Conservation (phyloP, 2,797 vertebrate species). For the Gila robusta region DNA sequence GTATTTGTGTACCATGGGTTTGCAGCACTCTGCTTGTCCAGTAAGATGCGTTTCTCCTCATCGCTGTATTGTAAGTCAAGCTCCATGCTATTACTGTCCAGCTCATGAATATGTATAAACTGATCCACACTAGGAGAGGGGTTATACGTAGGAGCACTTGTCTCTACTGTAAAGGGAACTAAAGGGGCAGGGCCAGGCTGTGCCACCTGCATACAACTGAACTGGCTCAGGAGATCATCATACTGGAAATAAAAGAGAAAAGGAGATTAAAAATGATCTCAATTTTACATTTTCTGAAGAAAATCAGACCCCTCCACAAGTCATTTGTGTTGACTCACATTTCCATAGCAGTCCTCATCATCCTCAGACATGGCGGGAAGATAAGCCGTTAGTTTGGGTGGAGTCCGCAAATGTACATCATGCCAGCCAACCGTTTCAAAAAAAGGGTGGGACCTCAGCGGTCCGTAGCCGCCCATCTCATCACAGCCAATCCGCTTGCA, state of each 20-base stretch:
- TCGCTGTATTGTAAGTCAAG: conserved; percentile 96
- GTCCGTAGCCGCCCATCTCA: conserved; percentile 92
- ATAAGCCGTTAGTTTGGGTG: conserved; percentile 96
- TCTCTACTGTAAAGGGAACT: conserved; percentile 79
- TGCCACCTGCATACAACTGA: conserved; percentile 97
- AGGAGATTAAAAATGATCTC: background rate
- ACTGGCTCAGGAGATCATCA: conserved; percentile 98
- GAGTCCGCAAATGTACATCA: conserved; percentile 91
- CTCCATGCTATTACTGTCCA: conserved; percentile 98
- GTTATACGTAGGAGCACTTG: conserved; percentile 79
- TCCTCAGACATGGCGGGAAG: conserved; percentile 99
- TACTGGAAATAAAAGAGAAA: conserved; percentile 79
- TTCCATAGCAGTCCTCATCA: conserved; percentile 99
- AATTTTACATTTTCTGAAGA: background rate
- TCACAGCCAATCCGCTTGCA: conserved; percentile 96
- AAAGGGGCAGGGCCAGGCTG: conserved; percentile 90
- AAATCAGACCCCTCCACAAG: background rate
- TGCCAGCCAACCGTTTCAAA: conserved; percentile 94
- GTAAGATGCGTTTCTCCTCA: conserved; percentile 92
- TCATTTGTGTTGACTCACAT: conserved; percentile 79
- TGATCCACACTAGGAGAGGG: conserved; percentile 97
- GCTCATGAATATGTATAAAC: conserved; percentile 97
- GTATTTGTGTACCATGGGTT: conserved; percentile 88
- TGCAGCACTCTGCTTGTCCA: conserved; percentile 94
- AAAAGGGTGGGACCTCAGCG: conserved; percentile 92